Conservation (phyloP, 2,113 vertebrate genomes). For the Thoracochromis brauschi region DNA sequence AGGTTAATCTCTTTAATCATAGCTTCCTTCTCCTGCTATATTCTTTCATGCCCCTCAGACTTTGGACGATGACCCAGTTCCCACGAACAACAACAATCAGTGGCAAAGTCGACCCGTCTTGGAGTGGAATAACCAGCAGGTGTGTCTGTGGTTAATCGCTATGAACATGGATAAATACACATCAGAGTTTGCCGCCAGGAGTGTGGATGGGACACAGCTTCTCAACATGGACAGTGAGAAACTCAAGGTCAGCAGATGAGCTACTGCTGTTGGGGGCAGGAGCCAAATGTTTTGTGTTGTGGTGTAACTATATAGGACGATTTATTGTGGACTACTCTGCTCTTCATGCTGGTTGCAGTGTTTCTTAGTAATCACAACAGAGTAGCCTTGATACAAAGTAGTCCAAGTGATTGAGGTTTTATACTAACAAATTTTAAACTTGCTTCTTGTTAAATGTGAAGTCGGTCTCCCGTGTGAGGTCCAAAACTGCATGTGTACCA, state of each 20-base stretch:
- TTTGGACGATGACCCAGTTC: conserved; percentile 72
- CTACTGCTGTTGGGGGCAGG: not conserved
- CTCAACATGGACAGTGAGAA: conserved; percentile 79
- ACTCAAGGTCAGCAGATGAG: conserved; percentile 73
- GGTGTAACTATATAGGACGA: rapidly evolving
- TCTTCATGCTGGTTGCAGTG: not conserved
- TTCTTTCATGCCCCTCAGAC: conserved; percentile 60
- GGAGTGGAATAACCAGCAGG: conserved; percentile 82
- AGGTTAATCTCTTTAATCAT: not conserved
- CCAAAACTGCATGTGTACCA: not conserved
- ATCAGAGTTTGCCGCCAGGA: conserved; percentile 72
- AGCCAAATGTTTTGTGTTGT: not conserved
- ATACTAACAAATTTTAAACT: not conserved
- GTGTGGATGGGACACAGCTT: conserved; percentile 75
- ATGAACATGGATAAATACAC: conserved; percentile 82
- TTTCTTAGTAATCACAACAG: not conserved
- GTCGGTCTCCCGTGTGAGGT: not conserved
- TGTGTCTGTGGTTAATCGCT: conserved; percentile 78
- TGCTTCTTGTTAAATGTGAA: not conserved
- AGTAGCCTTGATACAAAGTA: not conserved
- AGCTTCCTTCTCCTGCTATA: not conserved
- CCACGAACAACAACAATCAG: conserved; percentile 73
- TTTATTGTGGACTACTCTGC: not conserved
- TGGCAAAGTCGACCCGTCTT: conserved; percentile 77
- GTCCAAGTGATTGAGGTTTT: not conserved